These are phyloP conservation scores for western clawed frog (Xenopus tropicalis) DNA, from an alignment of 2,113 vertebrate genomes.

Conservation along the genomic window UCB_Xtro_10.0 CM004447.2:116160501-116161000, in stretches of 20 bases:
- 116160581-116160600: too few species aligned
- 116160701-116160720: constrained; percentile 7
- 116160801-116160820: constrained; percentile 33
- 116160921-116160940: too few species aligned
- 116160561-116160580: too few species aligned
- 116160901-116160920: too few species aligned
- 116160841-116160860: constrained; percentile 34
- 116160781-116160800: constrained; percentile 16
- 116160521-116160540: too few species aligned
- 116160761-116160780: constrained; percentile 12
- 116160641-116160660: not conserved
- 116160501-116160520: too few species aligned
- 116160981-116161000: too few species aligned
- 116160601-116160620: too few species aligned
- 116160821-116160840: constrained; percentile 12
- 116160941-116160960: too few species aligned
- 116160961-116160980: too few species aligned
- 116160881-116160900: not conserved
- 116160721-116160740: constrained; percentile 11
- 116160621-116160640: too few species aligned
- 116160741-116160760: constrained; percentile 20
- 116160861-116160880: constrained; percentile 2
- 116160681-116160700: not conserved
- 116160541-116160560: too few species aligned
- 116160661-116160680: constrained; percentile 1